Evolutionary conservation across 2,113 vertebrate genomes (phyloP).

Genomic region (Motacilla alba): DNA sequence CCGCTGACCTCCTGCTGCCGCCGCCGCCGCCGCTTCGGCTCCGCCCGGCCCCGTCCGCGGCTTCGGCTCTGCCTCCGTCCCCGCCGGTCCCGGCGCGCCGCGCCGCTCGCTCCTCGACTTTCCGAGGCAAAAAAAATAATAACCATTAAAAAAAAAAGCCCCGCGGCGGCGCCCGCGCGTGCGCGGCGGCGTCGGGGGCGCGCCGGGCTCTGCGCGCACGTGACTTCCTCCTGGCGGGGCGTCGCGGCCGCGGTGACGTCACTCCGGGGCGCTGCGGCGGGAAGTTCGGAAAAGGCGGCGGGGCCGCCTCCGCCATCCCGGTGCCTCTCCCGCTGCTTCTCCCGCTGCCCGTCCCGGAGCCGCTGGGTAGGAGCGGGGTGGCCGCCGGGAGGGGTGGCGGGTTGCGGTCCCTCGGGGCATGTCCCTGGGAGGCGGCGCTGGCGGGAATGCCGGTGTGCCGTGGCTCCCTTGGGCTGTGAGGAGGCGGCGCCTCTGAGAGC

Average conservation of each 20-base stretch:
- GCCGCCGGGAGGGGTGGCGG: too few species aligned
- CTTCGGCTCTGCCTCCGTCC: neutral
- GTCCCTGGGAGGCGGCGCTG: neutral
- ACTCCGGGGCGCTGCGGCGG: neutral
- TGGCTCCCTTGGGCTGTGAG: neutral
- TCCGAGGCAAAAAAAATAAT: neutral
- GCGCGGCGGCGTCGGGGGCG: neutral
- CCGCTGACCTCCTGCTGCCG: neutral
- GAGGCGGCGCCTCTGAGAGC: neutral
- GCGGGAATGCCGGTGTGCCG: too few species aligned
- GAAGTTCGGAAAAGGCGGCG: neutral
- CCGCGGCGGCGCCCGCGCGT: neutral
- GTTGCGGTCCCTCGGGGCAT: neutral
- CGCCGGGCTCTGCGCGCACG: neutral
- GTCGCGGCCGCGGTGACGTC: neutral
- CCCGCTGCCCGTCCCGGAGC: too few species aligned
- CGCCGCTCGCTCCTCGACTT: too few species aligned
- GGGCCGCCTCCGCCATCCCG: neutral
- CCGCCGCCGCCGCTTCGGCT: neutral
- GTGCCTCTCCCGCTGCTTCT: rapidly evolving
- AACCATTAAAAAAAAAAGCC: neutral
- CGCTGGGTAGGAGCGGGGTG: neutral
- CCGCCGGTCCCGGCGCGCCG: neutral
- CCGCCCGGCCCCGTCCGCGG: neutral
- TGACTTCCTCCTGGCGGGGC: neutral